Base-by-base conservation (phyloP, 2,888 invertebrate genomes). In the Plagodis pulveraria region DNA sequence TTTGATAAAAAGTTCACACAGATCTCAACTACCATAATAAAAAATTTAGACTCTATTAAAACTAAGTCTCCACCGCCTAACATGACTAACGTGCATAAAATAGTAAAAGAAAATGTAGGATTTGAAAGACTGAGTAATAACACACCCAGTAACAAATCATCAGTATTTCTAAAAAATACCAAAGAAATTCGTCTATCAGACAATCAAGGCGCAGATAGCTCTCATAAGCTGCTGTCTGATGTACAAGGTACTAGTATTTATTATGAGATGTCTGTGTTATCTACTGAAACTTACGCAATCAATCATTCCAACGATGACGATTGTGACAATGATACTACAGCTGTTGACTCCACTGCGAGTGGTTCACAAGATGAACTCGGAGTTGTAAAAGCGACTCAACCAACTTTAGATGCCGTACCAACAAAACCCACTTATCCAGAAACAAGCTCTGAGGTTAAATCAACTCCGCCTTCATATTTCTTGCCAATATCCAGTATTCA, bases 1-100 rank as follows among this genome's bases (percentile, higher is more conserved):
- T 94, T 94, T 64, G 94, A 94, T 71, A 86, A 91, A 67, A 93
- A 91, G 69, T 93, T 83, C 71, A 82, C 90, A 65, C 84, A 92
- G 73, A 88, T 94, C 61, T 92, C 93, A 32, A 85, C 91, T 54
- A 93, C 93, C 73, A 93, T 94, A 63, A 87, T 87, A 62, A 92
- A 93, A 71, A 92, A 93, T 59, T 81, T 94, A 74, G 87, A 83
- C 42, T 73, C 81, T 58, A 82, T 84, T 42, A 84, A 86, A 77
- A 65, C 77, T 43, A 86, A 83, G 71, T 70, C 81, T 11, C 74
- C 81, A 50, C 72, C 81, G 52, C 65, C 77, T 50, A 89, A 87
- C 74, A 64, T 67, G 6, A 87, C 84, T 50, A 84, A 83, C 63
- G 70, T 81, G 46, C 80, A 85, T 62, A 84, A 80, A 67, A 72